A percentile compares a stretch with the other conserved stretches of the same genome.
phyloP scores from a whole-genome alignment of 2,113 vertebrate genomes.

The Ceyx cyanopectus region DNA sequence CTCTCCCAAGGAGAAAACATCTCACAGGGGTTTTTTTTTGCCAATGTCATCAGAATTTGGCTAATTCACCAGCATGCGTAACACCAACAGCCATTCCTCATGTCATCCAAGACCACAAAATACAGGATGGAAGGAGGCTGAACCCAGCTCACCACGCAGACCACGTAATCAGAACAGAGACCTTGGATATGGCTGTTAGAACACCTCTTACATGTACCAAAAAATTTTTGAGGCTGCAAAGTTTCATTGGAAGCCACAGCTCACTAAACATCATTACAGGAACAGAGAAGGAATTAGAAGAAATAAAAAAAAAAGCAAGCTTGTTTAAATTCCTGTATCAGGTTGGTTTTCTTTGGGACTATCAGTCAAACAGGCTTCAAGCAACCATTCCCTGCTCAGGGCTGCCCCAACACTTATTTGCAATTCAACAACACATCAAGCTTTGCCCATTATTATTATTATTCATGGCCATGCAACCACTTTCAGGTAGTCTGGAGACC shows the following conservation, averaged over 20 bases:
- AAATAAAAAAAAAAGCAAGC: no score
- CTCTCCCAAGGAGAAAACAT: not conserved
- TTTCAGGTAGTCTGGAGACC: not conserved
- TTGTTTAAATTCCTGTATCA: not conserved
- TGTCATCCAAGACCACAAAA: not conserved
- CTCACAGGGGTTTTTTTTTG: not conserved
- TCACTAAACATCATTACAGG: not conserved
- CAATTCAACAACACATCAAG: not conserved
- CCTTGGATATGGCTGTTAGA: not conserved
- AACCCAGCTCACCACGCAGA: not conserved
- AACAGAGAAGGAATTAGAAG: not conserved
- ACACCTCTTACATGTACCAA: not conserved
- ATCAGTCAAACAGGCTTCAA: not conserved
- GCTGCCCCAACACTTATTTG: not conserved
- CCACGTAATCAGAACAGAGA: not conserved
- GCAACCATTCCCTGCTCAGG: not conserved
- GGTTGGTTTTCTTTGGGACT: not conserved
- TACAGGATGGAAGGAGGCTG: not conserved
- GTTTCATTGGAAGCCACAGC: not conserved
- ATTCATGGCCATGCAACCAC: not conserved
- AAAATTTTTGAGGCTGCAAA: not conserved
- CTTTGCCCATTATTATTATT: not conserved
- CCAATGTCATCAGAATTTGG: not conserved
- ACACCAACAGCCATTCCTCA: not conserved
- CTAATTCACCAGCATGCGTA: not conserved